These are phyloP conservation scores for Rhagophthalmus giganteus DNA, from an alignment of 2,888 invertebrate genomes.

Conservation along the genomic window DNA sequence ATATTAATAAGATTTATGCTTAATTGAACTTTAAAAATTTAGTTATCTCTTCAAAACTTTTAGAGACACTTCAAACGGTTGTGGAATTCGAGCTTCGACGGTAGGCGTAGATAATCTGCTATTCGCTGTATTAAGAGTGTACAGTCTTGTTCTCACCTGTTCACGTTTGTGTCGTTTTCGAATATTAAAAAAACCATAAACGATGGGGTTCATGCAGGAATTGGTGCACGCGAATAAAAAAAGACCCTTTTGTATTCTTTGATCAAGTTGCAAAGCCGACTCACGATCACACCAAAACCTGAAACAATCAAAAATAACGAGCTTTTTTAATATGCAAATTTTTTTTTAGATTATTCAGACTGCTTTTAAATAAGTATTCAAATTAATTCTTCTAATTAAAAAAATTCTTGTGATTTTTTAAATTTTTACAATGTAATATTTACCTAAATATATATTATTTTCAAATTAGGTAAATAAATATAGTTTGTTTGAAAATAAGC, in stretches of 20 bases:
- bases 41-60: constrained; percentile 31
- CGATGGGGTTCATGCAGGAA: constrained; percentile 94
- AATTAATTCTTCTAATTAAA: no score
- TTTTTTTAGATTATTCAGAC: no score
- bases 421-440: no score
- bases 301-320: no score
- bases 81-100: constrained; percentile 48
- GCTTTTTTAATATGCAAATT: no score
- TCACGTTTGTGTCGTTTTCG: constrained; percentile 55
- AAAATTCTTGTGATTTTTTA: no score
- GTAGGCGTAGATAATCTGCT: constrained; percentile 42
- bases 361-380: no score
- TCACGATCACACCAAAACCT: constrained; percentile 84
- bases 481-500: no score
- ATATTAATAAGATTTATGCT: not conserved
- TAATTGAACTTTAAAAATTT: no score
- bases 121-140: constrained; percentile 38
- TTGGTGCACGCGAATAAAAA: constrained; percentile 96
- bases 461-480: no score
- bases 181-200: constrained; percentile 88
- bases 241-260: constrained; percentile 78
- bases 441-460: no score
- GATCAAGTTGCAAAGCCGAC: constrained; percentile 71
- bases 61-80: constrained; percentile 46
- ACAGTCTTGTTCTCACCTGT: constrained; percentile 54